Evolutionary conservation across 2,113 vertebrate species (phyloP).

Genomic region (Phalacrocorax carbo): DNA sequence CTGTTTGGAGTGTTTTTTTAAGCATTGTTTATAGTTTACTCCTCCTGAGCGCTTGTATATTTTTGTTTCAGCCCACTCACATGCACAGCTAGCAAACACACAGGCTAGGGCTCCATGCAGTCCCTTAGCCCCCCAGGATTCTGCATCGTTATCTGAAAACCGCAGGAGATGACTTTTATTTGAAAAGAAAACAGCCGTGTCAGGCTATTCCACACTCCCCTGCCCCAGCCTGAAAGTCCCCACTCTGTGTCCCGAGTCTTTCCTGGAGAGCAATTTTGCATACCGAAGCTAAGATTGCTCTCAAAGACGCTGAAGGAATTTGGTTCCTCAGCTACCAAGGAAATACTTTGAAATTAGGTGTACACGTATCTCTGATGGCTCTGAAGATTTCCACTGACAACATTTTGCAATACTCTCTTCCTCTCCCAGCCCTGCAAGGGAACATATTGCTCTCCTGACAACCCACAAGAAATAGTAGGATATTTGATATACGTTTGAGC

Average conservation of each 20-base stretch:
- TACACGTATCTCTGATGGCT: neutral
- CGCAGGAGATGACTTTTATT: neutral
- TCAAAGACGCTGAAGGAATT: conserved; percentile 27
- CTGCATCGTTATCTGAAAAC: neutral
- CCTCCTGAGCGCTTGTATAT: conserved; percentile 21
- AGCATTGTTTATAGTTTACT: conserved; percentile 47
- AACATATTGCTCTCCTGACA: neutral
- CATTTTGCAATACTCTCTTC: neutral
- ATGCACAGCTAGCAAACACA: conserved; percentile 29
- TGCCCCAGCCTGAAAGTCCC: neutral
- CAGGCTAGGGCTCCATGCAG: neutral
- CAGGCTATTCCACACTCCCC: neutral
- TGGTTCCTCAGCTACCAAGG: neutral
- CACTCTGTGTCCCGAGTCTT: neutral
- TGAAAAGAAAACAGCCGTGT: conserved; percentile 38
- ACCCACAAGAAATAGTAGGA: neutral
- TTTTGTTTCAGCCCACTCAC: conserved; percentile 53
- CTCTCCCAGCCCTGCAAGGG: neutral
- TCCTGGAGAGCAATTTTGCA: neutral
- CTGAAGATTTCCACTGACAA: neutral
- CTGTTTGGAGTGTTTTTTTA: conserved; percentile 11
- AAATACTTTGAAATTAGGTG: neutral
- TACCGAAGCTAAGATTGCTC: neutral
- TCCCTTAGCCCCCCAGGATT: conserved; percentile 15
- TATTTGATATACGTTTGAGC: neutral